Evolutionary conservation across 1,140 invertebrate species (phyloP), one percentile per base, ranked within the genome.

Genomic region (Lamellibrachia luymesi): DNA sequence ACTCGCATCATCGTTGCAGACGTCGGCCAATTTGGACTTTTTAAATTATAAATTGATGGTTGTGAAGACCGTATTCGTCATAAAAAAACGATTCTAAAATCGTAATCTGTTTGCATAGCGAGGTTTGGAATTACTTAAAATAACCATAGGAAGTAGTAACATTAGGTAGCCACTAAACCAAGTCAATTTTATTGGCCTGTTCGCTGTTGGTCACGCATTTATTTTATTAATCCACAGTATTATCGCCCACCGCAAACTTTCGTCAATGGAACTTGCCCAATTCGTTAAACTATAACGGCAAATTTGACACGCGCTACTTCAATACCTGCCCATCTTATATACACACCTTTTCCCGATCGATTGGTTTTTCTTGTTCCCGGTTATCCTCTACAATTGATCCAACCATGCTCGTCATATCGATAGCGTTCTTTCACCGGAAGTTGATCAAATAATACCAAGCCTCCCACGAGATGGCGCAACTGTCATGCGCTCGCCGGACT

Each of bases 361-460:
- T 80, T 80, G 64, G 64, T 22, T 80, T 80, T 80, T 80, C 64
- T 80, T 80, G 64, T 80, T 80, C 64, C 25, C 64, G 64, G 17
- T 80, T 80, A 80, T 80, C 64, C 25, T 80, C 64, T 80, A 80
- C 64, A 80, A 80, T 80, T 80, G 64, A 80, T 80, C 64, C 64
- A 22, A 80, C 64, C 64, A 80, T 80, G 64, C 64, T 80, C 64
- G 64, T 80, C 64, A 80, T 80, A 17, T 80, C 25, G 64, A 10
- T 22, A 22, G 64, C 64, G 64, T 80, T 80, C 64, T 80, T 22
- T 80, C 13, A 80, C 64, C 64, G 64, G 64, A 80, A 80, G 4
- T 80, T 80, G 64, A 80, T 80, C 64, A 80, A 80, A 56, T 22
- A 80, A 22, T 22, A 4, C 5, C 25, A 80, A 80, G 38, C 38